Base-by-base conservation (phyloP, 2,113 vertebrate genomes). In the Burhinus bistriatus region DNA sequence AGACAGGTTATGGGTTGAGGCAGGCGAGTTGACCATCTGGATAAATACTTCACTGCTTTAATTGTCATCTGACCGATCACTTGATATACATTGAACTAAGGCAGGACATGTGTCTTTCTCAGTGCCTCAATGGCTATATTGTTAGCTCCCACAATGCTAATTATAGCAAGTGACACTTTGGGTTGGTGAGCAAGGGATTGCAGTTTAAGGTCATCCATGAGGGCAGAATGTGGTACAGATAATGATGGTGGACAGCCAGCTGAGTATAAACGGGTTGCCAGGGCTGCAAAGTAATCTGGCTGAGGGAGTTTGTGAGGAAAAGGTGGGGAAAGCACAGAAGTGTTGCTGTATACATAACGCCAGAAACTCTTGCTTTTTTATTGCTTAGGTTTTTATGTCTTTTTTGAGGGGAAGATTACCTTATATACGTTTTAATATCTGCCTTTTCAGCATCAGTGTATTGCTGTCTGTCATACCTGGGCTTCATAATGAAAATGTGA, bases 131-230 rank as follows among this genome's bases (percentile, higher is more conserved):
- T 93, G 72, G 45, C 76, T 92, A 22, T 78, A 78, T 32, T 78
- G 55, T 92, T 83, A 75, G 80, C 86, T 96, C 83, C 22, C 57
- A 76, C 68, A 71, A 84, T 52, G 86, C 92, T 93, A 93, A 97
- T 96, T 94, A 92, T 83, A 94, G 94, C 44, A 66, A 81, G 59
- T 96, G 94, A 96, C 91, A 54, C 81, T 92, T 94, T 11, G 65
- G 10, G 57, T 82, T 93, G 54, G 32, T 95, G 93, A 91, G 62
- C 45, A 84, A 92, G 61, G 40, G n/a, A 61, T 59, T 84, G 81
- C 61, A 76, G 52, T 87, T 84, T 85, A 95, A 95, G 91, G 86
- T 95, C 86, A 78, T 57, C 26, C 34, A 7, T 71, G 49, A 93
- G 72, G 30, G 69, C 72, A 95, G 83, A 93, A 64, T 12, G 10